Evolutionary conservation across 2,113 vertebrate species (phyloP).

Genomic region (Panthera leo): DNA sequence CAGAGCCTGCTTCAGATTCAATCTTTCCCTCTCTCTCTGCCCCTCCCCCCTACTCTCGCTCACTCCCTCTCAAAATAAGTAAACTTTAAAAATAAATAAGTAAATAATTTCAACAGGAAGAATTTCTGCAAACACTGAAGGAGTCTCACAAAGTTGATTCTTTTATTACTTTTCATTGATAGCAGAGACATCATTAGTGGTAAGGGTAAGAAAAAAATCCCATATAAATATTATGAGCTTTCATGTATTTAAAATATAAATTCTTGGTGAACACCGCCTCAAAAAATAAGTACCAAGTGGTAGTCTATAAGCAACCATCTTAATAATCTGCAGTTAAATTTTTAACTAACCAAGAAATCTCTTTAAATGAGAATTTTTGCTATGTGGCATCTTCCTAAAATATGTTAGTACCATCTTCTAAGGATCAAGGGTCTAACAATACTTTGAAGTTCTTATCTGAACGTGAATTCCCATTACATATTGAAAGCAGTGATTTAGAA

Average conservation of each 20-base stretch:
- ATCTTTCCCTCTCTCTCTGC: too few relatives aligned
- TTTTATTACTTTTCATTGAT: neutral
- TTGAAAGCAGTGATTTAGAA: neutral
- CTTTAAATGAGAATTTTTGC: conserved; percentile 10
- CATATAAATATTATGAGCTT: neutral
- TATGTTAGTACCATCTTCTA: neutral
- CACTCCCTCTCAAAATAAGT: too few relatives aligned
- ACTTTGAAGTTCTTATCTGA: neutral
- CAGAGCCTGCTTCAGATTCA: too few relatives aligned
- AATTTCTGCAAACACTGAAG: neutral
- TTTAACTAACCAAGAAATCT: neutral
- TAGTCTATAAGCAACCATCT: neutral
- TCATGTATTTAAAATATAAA: neutral
- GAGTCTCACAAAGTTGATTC: neutral
- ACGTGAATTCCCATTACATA: neutral
- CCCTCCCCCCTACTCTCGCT: too few relatives aligned
- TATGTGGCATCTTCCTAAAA: neutral
- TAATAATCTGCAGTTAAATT: neutral
- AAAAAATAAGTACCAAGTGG: neutral
- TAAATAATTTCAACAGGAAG: neutral
- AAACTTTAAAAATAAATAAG: too few relatives aligned
- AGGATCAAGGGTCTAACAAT: neutral
- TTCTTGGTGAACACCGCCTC: neutral
- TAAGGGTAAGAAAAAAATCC: neutral
- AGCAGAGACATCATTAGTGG: neutral